These are phyloP conservation scores for Pachymerium ferrugineum DNA, from an alignment of 2,888 invertebrate genomes.

Conservation along the genomic window DNA sequence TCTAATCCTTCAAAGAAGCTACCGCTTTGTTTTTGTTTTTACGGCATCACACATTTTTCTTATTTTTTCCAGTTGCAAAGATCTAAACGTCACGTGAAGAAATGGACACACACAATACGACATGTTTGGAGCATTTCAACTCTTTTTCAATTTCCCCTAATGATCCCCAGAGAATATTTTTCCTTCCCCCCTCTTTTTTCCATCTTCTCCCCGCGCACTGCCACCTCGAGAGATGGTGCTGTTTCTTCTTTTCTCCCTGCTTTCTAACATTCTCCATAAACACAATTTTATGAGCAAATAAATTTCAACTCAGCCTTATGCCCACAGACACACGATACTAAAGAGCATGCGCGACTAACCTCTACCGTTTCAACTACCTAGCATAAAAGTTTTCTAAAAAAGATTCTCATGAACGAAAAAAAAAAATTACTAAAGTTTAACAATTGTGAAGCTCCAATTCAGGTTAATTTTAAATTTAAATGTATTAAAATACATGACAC, in stretches of 20 bases:
- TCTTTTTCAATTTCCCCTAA: constrained; percentile 27
- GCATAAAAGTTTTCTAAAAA: not conserved
- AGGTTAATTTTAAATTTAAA: no score
- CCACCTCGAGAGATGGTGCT: constrained; percentile 23
- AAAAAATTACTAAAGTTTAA: not conserved
- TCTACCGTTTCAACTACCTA: not conserved
- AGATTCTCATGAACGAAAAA: not conserved
- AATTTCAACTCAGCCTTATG: constrained; percentile 19
- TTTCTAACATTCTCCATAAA: constrained; percentile 27
- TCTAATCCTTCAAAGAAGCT: constrained; percentile 12
- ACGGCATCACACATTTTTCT: not conserved
- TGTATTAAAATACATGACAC: no score
- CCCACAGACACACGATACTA: constrained; percentile 18
- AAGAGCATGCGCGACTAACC: constrained; percentile 13
- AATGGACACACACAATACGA: constrained; percentile 10
- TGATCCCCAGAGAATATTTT: constrained; percentile 23
- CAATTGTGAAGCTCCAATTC: no score
- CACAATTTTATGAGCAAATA: constrained; percentile 27
- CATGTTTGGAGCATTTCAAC: constrained; percentile 19
- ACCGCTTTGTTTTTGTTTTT: not conserved
- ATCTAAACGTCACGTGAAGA: not conserved
- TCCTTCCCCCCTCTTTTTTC: constrained; percentile 10
- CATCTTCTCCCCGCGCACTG: constrained; percentile 20
- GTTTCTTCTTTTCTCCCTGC: constrained; percentile 25
- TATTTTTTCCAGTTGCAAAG: not conserved